Conservation (phyloP, 2,113 vertebrate genomes). For the Orientallactaga bullata region DNA sequence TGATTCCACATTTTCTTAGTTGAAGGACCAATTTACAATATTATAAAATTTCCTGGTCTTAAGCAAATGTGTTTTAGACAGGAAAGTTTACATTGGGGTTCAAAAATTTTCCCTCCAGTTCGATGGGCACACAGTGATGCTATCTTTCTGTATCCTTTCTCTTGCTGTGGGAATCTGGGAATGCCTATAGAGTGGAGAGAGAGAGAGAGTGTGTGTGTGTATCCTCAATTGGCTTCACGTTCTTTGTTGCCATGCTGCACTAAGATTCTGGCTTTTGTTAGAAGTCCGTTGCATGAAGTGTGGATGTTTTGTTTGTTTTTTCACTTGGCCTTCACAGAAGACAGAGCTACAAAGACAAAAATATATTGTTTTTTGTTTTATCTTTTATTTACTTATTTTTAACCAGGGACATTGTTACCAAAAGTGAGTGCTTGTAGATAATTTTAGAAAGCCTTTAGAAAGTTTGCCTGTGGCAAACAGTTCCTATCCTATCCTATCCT, state of each 20-base stretch:
- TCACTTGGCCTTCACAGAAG: not conserved
- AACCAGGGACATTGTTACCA: not conserved
- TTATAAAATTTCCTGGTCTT: not conserved
- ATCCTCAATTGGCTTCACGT: too few relatives aligned
- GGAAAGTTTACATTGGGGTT: not conserved
- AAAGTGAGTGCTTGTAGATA: not conserved
- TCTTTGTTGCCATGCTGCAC: not conserved
- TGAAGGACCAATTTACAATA: not conserved
- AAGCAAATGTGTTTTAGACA: not conserved
- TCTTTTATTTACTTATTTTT: not conserved
- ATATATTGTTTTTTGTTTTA: not conserved
- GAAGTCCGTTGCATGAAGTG: not conserved
- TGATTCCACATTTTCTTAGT: not conserved
- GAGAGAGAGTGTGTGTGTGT: too few relatives aligned
- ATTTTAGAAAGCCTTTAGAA: not conserved
- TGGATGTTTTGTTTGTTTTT: not conserved
- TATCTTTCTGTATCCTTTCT: not conserved
- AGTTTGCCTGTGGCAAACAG: not conserved
- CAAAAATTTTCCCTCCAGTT: not conserved
- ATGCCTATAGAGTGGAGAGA: not conserved
- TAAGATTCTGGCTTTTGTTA: not conserved
- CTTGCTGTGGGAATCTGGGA: not conserved
- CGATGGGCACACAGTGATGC: not conserved
- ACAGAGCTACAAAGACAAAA: not conserved
- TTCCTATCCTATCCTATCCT: accelerated